These are phyloP conservation scores for Pelusios castaneus DNA, from an alignment of 2,113 vertebrate species.

Conservation along the genomic window DNA sequence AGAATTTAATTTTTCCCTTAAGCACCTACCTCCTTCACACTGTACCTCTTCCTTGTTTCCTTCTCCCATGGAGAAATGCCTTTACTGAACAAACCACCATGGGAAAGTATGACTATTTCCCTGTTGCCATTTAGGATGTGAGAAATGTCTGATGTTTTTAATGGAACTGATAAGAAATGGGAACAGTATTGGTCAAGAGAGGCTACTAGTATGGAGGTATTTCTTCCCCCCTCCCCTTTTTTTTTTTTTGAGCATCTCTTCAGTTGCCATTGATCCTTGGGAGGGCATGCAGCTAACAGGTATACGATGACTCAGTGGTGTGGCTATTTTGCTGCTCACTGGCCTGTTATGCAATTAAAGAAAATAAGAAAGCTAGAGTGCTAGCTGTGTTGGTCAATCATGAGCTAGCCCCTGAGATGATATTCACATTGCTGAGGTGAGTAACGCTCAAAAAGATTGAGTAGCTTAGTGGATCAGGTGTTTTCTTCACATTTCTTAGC, in stretches of 20 bases:
- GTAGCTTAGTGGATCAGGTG: neutral
- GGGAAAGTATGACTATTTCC: neutral
- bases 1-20: neutral
- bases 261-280: rapidly evolving
- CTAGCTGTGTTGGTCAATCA: neutral
- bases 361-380: neutral
- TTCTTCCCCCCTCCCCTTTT: no score
- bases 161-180: neutral
- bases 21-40: neutral
- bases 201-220: neutral
- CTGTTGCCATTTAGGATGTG: rapidly evolving
- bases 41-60: neutral
- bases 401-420: neutral
- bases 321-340: neutral
- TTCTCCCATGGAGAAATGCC: neutral
- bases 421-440: neutral
- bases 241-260: neutral
- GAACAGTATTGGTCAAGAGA: neutral
- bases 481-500: neutral
- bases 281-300: neutral
- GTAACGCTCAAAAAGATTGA: neutral
- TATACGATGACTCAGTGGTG: rapidly evolving
- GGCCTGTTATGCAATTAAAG: neutral
- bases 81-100: neutral
- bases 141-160: neutral